Conservation (phyloP, 92 coral and sea anemone species). For the Zoanthus gigantus region DNA sequence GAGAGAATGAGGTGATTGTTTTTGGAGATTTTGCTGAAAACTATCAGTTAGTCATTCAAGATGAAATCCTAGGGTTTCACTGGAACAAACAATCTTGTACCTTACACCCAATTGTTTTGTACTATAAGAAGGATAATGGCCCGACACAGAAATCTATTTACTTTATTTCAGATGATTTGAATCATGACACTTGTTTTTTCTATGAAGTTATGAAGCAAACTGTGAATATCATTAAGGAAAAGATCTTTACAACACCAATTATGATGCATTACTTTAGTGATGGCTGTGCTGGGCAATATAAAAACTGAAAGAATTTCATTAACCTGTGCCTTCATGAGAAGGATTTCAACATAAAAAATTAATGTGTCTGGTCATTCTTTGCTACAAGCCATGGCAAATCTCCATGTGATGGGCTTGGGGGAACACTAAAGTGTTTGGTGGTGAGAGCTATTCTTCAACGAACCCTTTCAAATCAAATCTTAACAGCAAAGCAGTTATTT, state of each 20-base stretch:
- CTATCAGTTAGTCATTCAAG: conserved; percentile 46
- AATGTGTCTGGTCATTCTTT: conserved; percentile 53
- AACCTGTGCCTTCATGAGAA: conserved; percentile 60
- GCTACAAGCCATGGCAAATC: conserved; percentile 66
- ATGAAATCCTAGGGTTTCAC: conserved; percentile 44
- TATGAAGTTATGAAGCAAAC: conserved; percentile 54
- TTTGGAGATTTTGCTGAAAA: conserved; percentile 60
- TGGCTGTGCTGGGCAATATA: conserved; percentile 43
- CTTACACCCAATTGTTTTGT: conserved; percentile 39
- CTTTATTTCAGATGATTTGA: conserved; percentile 59
- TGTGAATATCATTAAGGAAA: conserved; percentile 41
- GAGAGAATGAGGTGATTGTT: conserved; percentile 58
- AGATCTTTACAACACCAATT: conserved; percentile 45
- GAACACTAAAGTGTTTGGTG: conserved; percentile 36
- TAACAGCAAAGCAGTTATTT: conserved; percentile 58
- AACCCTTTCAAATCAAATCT: conserved; percentile 48
- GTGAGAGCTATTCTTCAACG: conserved; percentile 59
- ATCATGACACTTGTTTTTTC: conserved; percentile 54
- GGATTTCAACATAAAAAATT: conserved; percentile 46
- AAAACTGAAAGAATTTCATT: conserved; percentile 54
- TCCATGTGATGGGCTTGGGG: conserved; percentile 58
- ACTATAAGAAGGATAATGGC: conserved; percentile 35
- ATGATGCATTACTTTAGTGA: conserved; percentile 58
- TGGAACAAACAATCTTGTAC: conserved; percentile 52
- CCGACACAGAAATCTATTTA: conserved; percentile 55